Evolutionary conservation across 1,140 invertebrate genomes (phyloP), one percentile per base, ranked within the genome.

Genomic region (Trichonephila inaurata): DNA sequence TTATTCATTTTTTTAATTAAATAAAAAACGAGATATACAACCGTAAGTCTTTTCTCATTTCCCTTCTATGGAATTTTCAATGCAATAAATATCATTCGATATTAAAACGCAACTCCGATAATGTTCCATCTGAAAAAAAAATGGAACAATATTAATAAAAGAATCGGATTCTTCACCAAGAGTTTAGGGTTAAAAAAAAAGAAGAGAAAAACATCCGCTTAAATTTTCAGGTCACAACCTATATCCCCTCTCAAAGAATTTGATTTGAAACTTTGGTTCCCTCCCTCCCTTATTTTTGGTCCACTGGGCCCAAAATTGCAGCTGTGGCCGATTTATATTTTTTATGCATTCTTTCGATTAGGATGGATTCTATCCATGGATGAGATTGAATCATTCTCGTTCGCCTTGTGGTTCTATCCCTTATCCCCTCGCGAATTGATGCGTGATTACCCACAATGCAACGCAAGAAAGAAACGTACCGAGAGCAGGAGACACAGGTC

Each of bases 191-290:
- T n/a, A 28, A 12, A 69, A 69, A 69, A 69, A 69, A 69, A 51
- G 44, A 51, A 64, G n/a, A 14, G 14, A 28, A 72, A 72, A 77
- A 77, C 72, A 77, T 19, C 72, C 69, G 28, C 28, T 77, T 33
- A 40, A 83, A 83, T 58, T 58, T n/a, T 83, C 82, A 83, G n/a
- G 66, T 69, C 64, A 28, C 33, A 90, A 69, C 89, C 58, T 69
- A 19, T 10, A 16, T 72, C 40, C 40, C 66, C 87, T 40, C n/a
- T 72, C 40, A 24, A 81, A 81, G 89, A 90, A 90, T 90, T 90
- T 90, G 89, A 90, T 90, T 90, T 90, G 89, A 69, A 90, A 90
- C 64, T 51, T 90, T 90, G 72, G 72, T 77, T 33, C 62, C 10
- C 28, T 40, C 28, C 18, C 28, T 81, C n/a, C 69, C 72, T 77